A percentile compares a stretch with the other conserved stretches of the same genome.
phyloP scores from a whole-genome alignment of 2,113 vertebrate species.

The Callocephalon fimbriatum region DNA sequence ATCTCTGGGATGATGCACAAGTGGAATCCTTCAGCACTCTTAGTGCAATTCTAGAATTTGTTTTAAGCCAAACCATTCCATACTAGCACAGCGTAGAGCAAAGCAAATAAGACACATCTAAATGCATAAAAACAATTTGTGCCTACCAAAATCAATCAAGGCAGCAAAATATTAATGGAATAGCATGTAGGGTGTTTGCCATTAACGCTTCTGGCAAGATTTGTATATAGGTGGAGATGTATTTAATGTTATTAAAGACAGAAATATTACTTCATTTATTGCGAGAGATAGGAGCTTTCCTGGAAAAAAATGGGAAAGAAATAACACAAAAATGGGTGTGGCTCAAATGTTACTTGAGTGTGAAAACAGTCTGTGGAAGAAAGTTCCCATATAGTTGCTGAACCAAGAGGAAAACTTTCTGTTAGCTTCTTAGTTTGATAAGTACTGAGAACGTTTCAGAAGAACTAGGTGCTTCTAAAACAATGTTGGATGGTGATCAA shows the following conservation, averaged over 20 bases:
- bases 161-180: not conserved
- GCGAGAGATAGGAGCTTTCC: not conserved
- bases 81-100: not conserved
- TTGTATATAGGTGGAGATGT: not conserved
- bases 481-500: not conserved
- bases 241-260: not conserved
- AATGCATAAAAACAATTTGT: not conserved
- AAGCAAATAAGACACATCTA: not conserved
- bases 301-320: not conserved
- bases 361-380: not conserved
- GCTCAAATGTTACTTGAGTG: not conserved
- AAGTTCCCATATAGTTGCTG: not conserved
- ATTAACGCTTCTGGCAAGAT: not conserved
- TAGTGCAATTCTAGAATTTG: not conserved
- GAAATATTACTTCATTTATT: not conserved
- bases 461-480: not conserved
- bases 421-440: not conserved
- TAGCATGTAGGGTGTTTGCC: not conserved
- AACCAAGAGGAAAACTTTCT: not conserved
- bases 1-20: not conserved
- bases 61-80: not conserved
- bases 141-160: not conserved
- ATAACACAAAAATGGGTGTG: not conserved
- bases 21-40: not conserved
- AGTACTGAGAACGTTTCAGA: not conserved